Evolutionary conservation across 2,113 vertebrate genomes (phyloP), one percentile per base, ranked within the genome.

Genomic region (Erythrocercus mccallii): DNA sequence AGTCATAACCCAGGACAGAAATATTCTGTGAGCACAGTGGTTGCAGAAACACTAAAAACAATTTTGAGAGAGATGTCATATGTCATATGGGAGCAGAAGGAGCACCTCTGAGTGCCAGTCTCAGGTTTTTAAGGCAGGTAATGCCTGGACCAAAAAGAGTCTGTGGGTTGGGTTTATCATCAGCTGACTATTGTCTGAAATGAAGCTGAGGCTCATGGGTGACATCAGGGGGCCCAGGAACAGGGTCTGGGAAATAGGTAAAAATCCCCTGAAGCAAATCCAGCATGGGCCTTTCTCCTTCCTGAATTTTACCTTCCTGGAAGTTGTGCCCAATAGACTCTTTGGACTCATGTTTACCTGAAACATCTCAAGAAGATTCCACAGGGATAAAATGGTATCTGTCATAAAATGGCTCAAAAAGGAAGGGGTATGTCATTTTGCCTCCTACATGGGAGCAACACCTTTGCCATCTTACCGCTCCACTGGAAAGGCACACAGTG

Each of bases 391-490:
- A 74, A 76, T 5, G 0, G 48, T 48, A 57, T 35, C 48, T 30
- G 10, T 58, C 60, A 28, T 61, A 62, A 50, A 86, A 65, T 45
- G n/a, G 27, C 47, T 78, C 35, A 73, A 56, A 83, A 78, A 72
- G 9, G 38, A 45, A n/a, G 33, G 16, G 8, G 9, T 45, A 23
- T 65, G 38, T 54, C 22, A n/a, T 76, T 87, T 71, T 80, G 40
- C 11, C 18, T 60, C 58, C 45, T 60, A 38, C 8, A 11, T 60
- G 40, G 22, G 24, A 82, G 17, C 11, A 38, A 45, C 15, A 22
- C 5, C 40, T 86, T 82, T 69, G 47, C 8, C n/a, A 19, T 35
- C n/a, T 60, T 71, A 50, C 22, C 0, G 0, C 13, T 17, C 30
- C 2, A 5, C 22, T 61, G 33, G 50, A 86, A 72, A 79, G 10